phyloP scores from a whole-genome alignment of 2,888 invertebrate genomes.

The Cryptocephalus primarius region DNA sequence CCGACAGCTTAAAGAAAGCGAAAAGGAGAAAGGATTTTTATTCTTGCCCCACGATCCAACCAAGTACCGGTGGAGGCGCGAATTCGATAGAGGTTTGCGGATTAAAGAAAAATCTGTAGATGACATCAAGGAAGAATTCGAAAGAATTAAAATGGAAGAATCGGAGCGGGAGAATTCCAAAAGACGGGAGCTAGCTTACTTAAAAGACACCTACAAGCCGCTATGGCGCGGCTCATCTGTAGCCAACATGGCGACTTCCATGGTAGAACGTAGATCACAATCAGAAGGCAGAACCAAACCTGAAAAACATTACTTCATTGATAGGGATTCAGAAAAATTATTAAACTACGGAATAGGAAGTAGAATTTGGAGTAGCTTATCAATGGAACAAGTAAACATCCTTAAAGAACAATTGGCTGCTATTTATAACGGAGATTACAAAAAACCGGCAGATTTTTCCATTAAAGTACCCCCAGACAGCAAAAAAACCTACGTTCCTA shows the following conservation, averaged over 20 bases:
- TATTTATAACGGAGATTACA: constrained; percentile 53
- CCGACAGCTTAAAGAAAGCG: constrained; percentile 62
- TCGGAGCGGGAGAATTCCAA: constrained; percentile 39
- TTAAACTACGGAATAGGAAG: constrained; percentile 54
- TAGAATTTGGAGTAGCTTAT: constrained; percentile 72
- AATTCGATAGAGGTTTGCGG: constrained; percentile 63
- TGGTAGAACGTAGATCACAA: constrained; percentile 50
- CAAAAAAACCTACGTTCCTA: constrained; percentile 10
- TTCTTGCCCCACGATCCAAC: constrained; percentile 67
- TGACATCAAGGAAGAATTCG: constrained; percentile 69
- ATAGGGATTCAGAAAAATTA: constrained; percentile 28
- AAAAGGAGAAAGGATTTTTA: constrained; percentile 73
- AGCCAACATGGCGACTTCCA: constrained; percentile 62
- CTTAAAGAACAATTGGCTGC: constrained; percentile 70
- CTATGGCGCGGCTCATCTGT: constrained; percentile 78
- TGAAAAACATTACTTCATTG: constrained; percentile 17
- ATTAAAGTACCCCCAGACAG: constrained; percentile 45
- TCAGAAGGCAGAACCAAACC: constrained; percentile 31
- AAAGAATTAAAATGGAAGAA: constrained; percentile 46
- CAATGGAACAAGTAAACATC: constrained; percentile 71
- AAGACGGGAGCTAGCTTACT: constrained; percentile 34
- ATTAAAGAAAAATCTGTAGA: constrained; percentile 81
- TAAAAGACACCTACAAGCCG: constrained; percentile 64
- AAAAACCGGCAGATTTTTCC: constrained; percentile 47
- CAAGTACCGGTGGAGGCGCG: constrained; percentile 65